Conservation (phyloP, 2,888 invertebrate genomes). For the Smittia aterrima region DNA sequence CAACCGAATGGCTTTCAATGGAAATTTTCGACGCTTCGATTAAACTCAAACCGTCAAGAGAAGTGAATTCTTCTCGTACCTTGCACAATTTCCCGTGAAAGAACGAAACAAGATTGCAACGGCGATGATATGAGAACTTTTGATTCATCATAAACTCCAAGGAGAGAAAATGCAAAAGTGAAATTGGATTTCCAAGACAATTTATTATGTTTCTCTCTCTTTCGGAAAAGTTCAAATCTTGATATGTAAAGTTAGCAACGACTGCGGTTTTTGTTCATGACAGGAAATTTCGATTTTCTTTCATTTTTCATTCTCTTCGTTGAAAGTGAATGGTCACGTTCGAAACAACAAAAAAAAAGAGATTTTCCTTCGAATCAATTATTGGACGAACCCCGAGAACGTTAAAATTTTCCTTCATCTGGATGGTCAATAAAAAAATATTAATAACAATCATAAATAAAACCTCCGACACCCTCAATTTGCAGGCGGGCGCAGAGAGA, state of each 20-base stretch:
- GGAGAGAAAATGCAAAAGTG: not conserved
- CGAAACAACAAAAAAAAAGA: not conserved
- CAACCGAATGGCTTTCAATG: not conserved
- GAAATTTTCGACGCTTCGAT: slow-evolving; percentile 8
- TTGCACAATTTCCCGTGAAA: not conserved
- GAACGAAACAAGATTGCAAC: not conserved
- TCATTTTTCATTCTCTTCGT: slow-evolving; percentile 5
- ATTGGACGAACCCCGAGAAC: not conserved
- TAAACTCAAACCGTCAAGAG: not conserved
- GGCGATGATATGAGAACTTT: not conserved
- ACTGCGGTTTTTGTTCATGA: not conserved
- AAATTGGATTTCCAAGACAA: slow-evolving; percentile 1
- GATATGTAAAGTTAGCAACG: not conserved
- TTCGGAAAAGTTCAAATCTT: not conserved
- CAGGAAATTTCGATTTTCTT: not conserved
- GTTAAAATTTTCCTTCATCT: slow-evolving; percentile 37
- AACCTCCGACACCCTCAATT: slow-evolving; percentile 33
- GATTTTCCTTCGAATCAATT: too few relatives aligned
- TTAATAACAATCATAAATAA: slow-evolving; percentile 38
- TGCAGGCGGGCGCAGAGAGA: not conserved
- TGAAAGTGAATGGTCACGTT: slow-evolving; percentile 14
- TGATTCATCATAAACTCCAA: slow-evolving; percentile 13
- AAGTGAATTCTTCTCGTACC: not conserved
- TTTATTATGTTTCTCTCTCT: not conserved
- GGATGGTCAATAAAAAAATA: slow-evolving; percentile 33